Evolutionary conservation across 2,113 vertebrate species (phyloP).

Genomic region (Chloebia gouldiae): DNA sequence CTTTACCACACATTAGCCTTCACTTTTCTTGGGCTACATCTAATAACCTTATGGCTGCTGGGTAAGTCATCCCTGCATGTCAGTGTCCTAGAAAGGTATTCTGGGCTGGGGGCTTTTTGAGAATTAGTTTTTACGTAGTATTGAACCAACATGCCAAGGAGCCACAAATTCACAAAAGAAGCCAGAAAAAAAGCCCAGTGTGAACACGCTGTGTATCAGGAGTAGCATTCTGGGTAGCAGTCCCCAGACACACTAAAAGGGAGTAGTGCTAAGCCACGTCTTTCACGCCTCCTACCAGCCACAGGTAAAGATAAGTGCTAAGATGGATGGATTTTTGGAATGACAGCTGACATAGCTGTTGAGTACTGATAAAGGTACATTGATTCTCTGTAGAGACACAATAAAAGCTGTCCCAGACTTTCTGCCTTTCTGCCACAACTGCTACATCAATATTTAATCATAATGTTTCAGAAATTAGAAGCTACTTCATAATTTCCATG

Average conservation of each 20-base stretch:
- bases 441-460: conserved; percentile 41
- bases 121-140: not conserved
- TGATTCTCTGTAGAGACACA: not conserved
- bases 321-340: conserved; percentile 27
- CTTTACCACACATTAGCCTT: not conserved
- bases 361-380: conserved; percentile 38
- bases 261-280: not conserved
- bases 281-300: not conserved
- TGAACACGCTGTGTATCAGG: not conserved
- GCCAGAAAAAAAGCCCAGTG: not conserved
- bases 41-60: not conserved
- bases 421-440: not conserved
- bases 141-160: not conserved
- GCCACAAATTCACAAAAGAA: not conserved
- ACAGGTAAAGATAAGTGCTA: not conserved
- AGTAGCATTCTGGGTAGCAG: not conserved
- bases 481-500: not conserved
- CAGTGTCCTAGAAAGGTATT: not conserved
- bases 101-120: rapidly evolving
- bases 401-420: not conserved
- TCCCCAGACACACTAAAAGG: not conserved
- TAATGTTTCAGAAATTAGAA: not conserved
- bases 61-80: not conserved
- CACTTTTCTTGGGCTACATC: not conserved
- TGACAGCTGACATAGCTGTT: conserved; percentile 42